phyloP scores from a whole-genome alignment of 2,888 invertebrate species.

The Sinodicranocentrus sp. region DNA sequence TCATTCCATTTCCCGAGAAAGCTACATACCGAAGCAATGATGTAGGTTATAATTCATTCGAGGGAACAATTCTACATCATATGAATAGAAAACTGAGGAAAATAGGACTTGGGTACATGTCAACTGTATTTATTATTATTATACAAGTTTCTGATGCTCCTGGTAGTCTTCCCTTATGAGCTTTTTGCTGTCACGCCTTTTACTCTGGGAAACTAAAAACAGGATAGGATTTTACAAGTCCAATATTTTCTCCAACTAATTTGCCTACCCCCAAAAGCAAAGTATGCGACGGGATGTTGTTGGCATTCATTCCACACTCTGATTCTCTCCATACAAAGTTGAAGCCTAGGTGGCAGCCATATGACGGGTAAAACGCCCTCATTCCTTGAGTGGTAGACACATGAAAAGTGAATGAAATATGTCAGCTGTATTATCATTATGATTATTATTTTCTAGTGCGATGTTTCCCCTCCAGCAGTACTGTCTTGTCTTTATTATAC shows the following conservation, averaged over 20 bases:
- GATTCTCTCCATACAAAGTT: no score
- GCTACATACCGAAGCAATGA: no score
- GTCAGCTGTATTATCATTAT: constrained; percentile 52
- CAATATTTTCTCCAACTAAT: constrained; percentile 49
- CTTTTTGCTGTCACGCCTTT: constrained; percentile 50
- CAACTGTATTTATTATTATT: constrained; percentile 51
- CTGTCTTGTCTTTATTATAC: constrained; percentile 49
- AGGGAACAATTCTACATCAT: no score
- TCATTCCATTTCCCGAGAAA: constrained; percentile 46
- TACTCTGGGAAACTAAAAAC: constrained; percentile 21
- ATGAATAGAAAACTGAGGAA: constrained; percentile 1
- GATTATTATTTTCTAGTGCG: constrained; percentile 58
- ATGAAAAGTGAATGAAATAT: constrained; percentile 44
- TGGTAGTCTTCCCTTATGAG: background rate
- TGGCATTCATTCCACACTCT: no score
- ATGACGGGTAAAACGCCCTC: no score
- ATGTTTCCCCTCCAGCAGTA: constrained; percentile 47
- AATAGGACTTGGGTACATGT: constrained; percentile 5
- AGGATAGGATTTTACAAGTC: constrained; percentile 25
- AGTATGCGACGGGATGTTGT: background rate
- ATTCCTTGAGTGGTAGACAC: no score
- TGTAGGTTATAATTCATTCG: no score
- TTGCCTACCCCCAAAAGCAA: constrained; percentile 20
- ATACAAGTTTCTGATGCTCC: constrained; percentile 37
- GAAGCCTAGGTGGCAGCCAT: no score